A percentile compares a stretch with the other conserved stretches of the same genome.
These are phyloP conservation scores for Lasiurus borealis DNA, from an alignment of 2,113 vertebrate species.

Conservation along the genomic window DNA sequence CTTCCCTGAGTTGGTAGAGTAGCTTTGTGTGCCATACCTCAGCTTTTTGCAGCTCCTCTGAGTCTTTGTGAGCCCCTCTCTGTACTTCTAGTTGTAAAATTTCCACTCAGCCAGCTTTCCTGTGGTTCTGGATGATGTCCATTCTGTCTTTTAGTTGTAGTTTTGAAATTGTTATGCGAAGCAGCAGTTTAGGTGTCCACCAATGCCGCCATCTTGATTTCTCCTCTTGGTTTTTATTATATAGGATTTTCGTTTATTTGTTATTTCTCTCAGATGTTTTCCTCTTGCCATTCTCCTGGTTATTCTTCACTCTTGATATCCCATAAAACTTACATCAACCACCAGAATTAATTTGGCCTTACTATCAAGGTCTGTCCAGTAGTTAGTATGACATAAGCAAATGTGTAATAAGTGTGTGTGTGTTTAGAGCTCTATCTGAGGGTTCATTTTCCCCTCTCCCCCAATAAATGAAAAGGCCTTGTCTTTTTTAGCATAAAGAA, in stretches of 20 bases:
- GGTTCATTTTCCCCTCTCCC: not conserved
- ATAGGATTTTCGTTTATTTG: not conserved
- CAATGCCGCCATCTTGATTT: no score
- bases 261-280: not conserved
- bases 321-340: not conserved
- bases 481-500: not conserved
- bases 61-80: no score
- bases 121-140: no score
- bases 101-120: no score
- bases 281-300: not conserved
- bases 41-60: no score
- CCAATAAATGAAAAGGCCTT: not conserved
- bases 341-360: not conserved
- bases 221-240: no score
- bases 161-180: no score
- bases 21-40: no score
- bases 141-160: no score
- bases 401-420: not conserved
- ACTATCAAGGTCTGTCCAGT: not conserved
- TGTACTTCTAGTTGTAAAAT: no score
- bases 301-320: not conserved
- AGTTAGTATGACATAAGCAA: not conserved
- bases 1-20: no score
- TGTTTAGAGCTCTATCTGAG: not conserved
- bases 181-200: no score